Evolutionary conservation across 2,888 invertebrate genomes (phyloP).

Genomic region (Alcis repandata): DNA sequence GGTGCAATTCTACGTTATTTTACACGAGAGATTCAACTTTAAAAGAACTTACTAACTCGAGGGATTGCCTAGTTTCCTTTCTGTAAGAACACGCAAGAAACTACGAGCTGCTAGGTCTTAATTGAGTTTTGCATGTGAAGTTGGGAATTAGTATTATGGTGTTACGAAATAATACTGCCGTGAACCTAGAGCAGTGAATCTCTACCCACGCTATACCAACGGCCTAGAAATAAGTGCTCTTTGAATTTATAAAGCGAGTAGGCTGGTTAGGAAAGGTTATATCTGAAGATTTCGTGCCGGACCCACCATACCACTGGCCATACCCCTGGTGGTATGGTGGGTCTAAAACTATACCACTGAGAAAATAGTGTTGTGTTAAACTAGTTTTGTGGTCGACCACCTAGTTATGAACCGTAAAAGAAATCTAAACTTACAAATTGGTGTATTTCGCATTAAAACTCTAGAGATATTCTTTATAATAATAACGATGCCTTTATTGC

Average conservation of each 20-base stretch:
- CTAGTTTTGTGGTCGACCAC: no score
- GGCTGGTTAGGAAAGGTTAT: not conserved
- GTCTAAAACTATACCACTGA: no score
- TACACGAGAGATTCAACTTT: constrained; percentile 72
- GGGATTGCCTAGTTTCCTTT: constrained; percentile 71
- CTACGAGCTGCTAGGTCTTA: constrained; percentile 48
- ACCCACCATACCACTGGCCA: no score
- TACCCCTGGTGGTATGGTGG: no score
- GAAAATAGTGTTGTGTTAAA: no score
- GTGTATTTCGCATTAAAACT: no score
- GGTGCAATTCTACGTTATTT: constrained; percentile 58
- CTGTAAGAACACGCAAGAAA: constrained; percentile 28
- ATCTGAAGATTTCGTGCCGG: not conserved
- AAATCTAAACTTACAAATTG: no score
- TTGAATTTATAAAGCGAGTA: not conserved
- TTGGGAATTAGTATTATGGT: not conserved
- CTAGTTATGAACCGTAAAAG: no score
- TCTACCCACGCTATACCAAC: not conserved
- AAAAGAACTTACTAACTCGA: constrained; percentile 70
- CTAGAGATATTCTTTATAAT: no score
- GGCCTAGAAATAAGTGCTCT: not conserved
- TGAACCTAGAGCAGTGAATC: not conserved
- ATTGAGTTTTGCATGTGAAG: constrained; percentile 29
- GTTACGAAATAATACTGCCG: constrained; percentile 6
- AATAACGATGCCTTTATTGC: no score